Evolutionary conservation across 2,797 vertebrate species (phyloP).

Genomic region (Yasuhikotakia modesta): DNA sequence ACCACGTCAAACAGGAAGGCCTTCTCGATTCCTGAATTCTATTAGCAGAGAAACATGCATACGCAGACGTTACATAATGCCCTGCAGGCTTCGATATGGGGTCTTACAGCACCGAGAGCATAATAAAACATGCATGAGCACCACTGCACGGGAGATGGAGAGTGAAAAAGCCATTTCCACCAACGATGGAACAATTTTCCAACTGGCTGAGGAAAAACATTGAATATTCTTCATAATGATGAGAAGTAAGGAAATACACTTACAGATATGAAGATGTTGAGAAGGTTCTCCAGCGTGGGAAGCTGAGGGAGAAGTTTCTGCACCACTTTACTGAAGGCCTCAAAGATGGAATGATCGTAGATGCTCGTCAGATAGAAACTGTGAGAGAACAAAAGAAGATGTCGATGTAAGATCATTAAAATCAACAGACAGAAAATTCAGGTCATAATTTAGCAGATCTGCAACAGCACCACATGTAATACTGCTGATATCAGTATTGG

Average conservation of each 20-base stretch:
- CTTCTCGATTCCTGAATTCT: conserved; percentile 99
- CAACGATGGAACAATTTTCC: background rate
- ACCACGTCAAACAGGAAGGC: conserved; percentile 99
- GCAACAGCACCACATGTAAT: background rate
- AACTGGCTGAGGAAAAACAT: background rate
- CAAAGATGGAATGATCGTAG: conserved; percentile 99
- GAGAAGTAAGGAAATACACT: conserved; percentile 53
- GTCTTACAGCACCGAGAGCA: conserved; percentile 8
- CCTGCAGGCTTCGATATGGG: conserved; percentile 33
- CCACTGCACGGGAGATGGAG: background rate
- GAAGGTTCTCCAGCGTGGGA: conserved; percentile 96
- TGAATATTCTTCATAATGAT: conserved; percentile 1
- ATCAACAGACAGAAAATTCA: background rate
- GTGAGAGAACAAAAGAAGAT: conserved; percentile 56
- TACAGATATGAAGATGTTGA: conserved; percentile 99
- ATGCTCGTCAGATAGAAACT: conserved; percentile 99
- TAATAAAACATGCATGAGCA: conserved; percentile 38
- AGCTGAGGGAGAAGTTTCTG: conserved; percentile 99
- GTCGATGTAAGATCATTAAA: conserved; percentile 51
- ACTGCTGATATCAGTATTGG: background rate
- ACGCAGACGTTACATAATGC: conserved; percentile 14
- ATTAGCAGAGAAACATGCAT: conserved; percentile 53
- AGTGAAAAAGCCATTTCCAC: background rate
- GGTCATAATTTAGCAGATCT: too few species aligned
- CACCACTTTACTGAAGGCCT: conserved; percentile 99